These are phyloP conservation scores for Protophormia terraenovae DNA, from an alignment of 2,888 invertebrate species.

Conservation along the genomic window DNA sequence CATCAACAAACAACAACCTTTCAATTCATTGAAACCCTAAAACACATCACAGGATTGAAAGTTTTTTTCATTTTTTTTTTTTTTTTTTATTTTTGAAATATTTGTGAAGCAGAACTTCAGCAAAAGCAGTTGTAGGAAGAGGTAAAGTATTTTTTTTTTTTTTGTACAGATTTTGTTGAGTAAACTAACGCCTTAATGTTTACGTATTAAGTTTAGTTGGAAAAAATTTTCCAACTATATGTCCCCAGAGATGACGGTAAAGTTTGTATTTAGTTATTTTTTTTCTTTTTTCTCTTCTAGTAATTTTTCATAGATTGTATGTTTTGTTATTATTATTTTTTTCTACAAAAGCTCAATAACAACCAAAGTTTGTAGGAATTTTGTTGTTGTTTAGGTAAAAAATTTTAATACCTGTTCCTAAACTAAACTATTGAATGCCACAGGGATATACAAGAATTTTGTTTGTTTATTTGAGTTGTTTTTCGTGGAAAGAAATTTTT, in stretches of 20 bases:
- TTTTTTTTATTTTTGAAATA: background rate
- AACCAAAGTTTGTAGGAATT: conserved; percentile 29
- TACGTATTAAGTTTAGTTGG: background rate
- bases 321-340: background rate
- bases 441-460: background rate
- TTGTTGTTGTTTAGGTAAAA: background rate
- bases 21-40: conserved; percentile 30
- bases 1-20: conserved; percentile 54
- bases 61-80: background rate
- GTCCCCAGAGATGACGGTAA: conserved; percentile 29
- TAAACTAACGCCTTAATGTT: conserved; percentile 35
- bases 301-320: conserved; percentile 25
- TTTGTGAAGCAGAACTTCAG: background rate
- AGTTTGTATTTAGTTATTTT: too few species aligned
- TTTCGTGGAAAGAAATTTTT: background rate
- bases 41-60: background rate
- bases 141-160: background rate
- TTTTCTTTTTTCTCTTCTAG: background rate
- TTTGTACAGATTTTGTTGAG: background rate
- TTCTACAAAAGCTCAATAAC: conserved; percentile 41
- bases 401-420: background rate
- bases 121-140: background rate
- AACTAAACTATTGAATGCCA: background rate
- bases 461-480: background rate
- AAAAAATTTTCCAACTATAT: background rate